phyloP scores from a whole-genome alignment of 2,113 vertebrate species.

The Calonectris borealis region DNA sequence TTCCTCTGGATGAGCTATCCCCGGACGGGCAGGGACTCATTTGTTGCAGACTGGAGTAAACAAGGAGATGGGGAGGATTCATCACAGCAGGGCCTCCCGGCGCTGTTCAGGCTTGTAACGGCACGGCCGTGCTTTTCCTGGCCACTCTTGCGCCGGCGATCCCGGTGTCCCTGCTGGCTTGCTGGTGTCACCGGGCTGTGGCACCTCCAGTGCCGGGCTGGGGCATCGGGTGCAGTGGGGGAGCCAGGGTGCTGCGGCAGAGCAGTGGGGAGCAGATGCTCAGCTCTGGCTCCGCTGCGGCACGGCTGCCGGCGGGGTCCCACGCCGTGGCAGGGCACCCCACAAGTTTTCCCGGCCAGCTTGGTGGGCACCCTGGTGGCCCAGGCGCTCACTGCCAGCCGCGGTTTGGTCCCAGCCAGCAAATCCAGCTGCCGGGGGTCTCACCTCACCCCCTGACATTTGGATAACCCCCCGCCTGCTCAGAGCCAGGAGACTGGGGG shows the following conservation, averaged over 20 bases:
- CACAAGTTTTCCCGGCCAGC: neutral
- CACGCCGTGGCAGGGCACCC: rapidly evolving
- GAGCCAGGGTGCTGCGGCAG: rapidly evolving
- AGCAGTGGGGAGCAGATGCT: neutral
- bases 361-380: neutral
- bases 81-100: neutral
- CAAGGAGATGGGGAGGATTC: conserved; percentile 57
- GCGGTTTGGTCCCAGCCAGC: neutral
- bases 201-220: neutral
- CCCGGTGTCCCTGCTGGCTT: neutral
- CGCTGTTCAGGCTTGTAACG: neutral
- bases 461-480: conserved; percentile 76
- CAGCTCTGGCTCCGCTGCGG: rapidly evolving
- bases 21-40: conserved; percentile 70
- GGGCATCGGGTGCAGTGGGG: neutral
- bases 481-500: conserved; percentile 13
- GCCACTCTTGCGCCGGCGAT: neutral
- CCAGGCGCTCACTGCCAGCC: neutral
- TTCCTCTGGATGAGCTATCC: conserved; percentile 70
- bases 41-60: conserved; percentile 67
- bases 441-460: conserved; percentile 83
- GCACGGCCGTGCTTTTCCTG: neutral
- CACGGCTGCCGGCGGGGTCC: rapidly evolving
- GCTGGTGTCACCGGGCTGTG: rapidly evolving
- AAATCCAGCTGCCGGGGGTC: conserved; percentile 52